These are phyloP conservation scores for Gryllus longicercus DNA, from an alignment of 2,888 invertebrate species.

Conservation along the genomic window DNA sequence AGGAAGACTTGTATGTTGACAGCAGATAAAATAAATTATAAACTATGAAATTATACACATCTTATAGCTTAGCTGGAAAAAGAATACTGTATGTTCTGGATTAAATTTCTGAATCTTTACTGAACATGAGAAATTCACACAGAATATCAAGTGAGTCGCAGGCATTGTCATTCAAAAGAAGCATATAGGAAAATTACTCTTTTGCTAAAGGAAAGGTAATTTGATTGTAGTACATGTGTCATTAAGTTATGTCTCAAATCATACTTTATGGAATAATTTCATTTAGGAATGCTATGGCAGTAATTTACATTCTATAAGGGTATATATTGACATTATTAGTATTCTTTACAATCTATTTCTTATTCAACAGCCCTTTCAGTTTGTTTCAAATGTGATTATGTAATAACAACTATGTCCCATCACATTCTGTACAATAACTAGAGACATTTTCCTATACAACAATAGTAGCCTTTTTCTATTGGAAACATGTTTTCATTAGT, in stretches of 20 bases:
- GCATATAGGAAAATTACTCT: background rate
- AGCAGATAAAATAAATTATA: background rate
- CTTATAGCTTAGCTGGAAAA: background rate
- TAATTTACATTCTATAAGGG: slow-evolving; percentile 7
- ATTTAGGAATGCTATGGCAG: slow-evolving; percentile 23
- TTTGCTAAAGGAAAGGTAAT: background rate
- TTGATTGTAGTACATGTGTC: slow-evolving; percentile 20
- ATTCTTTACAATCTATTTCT: slow-evolving; percentile 30
- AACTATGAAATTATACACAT: background rate
- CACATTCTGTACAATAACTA: slow-evolving; percentile 36
- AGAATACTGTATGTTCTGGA: background rate
- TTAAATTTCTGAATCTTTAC: background rate
- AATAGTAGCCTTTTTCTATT: slow-evolving; percentile 33
- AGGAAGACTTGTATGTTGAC: slow-evolving; percentile 7
- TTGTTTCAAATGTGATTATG: slow-evolving; percentile 33
- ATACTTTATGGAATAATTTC: background rate
- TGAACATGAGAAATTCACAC: background rate
- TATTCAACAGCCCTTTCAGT: slow-evolving; percentile 30
- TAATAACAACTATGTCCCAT: slow-evolving; percentile 34
- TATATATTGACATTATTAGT: slow-evolving; percentile 29
- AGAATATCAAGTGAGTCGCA: background rate
- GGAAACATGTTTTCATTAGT: slow-evolving; percentile 33
- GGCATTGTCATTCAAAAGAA: background rate
- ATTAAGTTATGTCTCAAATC: slow-evolving; percentile 2
- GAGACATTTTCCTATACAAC: slow-evolving; percentile 34